Evolutionary conservation across 2,888 invertebrate genomes (phyloP).

Genomic region (Leucoma salicis): DNA sequence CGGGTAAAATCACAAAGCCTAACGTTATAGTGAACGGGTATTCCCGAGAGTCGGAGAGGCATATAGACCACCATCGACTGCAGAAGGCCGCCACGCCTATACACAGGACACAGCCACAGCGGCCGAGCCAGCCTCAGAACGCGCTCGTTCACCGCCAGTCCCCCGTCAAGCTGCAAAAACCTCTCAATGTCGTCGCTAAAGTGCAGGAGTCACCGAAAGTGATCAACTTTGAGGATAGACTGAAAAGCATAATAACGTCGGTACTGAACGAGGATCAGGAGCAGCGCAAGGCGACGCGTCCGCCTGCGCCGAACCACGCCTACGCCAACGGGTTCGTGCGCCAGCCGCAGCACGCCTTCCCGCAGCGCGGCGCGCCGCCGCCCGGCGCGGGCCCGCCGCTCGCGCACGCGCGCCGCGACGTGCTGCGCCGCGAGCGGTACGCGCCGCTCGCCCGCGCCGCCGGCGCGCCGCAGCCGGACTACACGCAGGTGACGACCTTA

Average conservation of each 20-base stretch:
- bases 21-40: conserved; percentile 72
- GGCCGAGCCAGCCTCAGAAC: conserved; percentile 39
- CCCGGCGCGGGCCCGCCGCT: conserved; percentile 9
- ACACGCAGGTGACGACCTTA: conserved; percentile 64
- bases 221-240: conserved; percentile 93
- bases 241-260: conserved; percentile 93
- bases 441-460: conserved; percentile 57
- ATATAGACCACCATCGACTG: conserved; percentile 44
- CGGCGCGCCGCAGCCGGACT: conserved; percentile 57
- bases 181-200: conserved; percentile 72
- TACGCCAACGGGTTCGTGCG: conserved; percentile 30
- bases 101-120: conserved; percentile 48
- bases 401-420: conserved; percentile 40
- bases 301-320: conserved; percentile 37
- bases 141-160: conserved; percentile 51
- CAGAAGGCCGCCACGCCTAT: conserved; percentile 38
- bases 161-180: conserved; percentile 64
- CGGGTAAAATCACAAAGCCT: conserved; percentile 84
- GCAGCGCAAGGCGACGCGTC: conserved; percentile 54
- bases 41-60: conserved; percentile 54
- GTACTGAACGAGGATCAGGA: conserved; percentile 92
- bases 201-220: conserved; percentile 88
- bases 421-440: conserved; percentile 57
- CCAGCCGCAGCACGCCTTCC: conserved; percentile 1
- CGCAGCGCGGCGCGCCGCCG: conserved; percentile 28